These are phyloP conservation scores for Parnassius smintheus DNA, from an alignment of 2,888 invertebrate species.

Conservation along the genomic window DNA sequence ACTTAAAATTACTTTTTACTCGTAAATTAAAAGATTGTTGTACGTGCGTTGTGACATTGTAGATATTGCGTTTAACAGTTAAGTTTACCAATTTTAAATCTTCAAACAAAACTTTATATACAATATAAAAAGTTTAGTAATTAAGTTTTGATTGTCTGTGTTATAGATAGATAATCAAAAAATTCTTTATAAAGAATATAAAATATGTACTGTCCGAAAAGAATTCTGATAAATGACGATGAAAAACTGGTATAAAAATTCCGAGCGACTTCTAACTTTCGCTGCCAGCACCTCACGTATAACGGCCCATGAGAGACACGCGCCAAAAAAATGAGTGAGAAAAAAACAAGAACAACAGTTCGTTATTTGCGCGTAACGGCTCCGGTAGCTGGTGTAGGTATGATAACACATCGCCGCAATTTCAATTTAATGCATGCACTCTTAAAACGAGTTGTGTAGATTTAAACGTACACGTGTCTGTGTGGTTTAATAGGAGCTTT, in stretches of 20 bases:
- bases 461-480: conserved; percentile 17
- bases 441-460: conserved; percentile 50
- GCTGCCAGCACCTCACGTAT: conserved; percentile 66
- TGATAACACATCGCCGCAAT: conserved; percentile 61
- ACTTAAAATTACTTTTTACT: too few species aligned
- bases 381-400: conserved; percentile 60
- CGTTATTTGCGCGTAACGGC: conserved; percentile 77
- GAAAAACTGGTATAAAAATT: conserved; percentile 58
- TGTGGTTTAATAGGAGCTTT: background rate
- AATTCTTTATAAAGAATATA: conserved; percentile 6
- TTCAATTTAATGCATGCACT: conserved; percentile 59
- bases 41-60: too few species aligned
- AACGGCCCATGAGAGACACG: conserved; percentile 73
- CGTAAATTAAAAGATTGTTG: too few species aligned
- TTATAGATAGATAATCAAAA: conserved; percentile 9
- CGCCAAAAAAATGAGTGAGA: conserved; percentile 63
- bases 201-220: conserved; percentile 33
- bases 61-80: too few species aligned
- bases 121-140: too few species aligned
- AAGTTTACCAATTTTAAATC: too few species aligned
- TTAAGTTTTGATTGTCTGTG: too few species aligned
- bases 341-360: conserved; percentile 59
- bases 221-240: conserved; percentile 44
- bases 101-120: too few species aligned
- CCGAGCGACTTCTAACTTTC: conserved; percentile 69